phyloP scores from a whole-genome alignment of 2,113 vertebrate genomes.

The Strix uralensis region DNA sequence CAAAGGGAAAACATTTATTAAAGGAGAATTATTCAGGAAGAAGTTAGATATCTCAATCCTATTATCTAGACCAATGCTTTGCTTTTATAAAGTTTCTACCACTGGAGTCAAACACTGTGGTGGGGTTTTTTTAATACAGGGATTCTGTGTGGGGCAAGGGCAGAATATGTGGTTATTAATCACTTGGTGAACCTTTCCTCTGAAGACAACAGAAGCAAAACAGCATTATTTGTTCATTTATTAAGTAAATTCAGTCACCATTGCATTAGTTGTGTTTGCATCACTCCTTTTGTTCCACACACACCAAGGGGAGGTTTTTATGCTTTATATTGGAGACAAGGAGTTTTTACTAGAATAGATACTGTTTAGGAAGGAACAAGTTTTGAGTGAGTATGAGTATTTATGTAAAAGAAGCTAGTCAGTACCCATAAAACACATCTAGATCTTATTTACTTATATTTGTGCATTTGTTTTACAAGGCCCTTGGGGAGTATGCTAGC shows the following conservation, averaged over 20 bases:
- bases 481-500: no score
- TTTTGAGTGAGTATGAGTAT: not conserved
- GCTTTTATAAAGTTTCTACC: not conserved
- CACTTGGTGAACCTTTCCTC: not conserved
- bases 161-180: not conserved
- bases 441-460: not conserved
- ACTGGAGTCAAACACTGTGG: not conserved
- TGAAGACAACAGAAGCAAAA: not conserved
- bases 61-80: not conserved
- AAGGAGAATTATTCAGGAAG: not conserved
- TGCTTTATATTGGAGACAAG: not conserved
- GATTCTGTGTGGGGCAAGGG: not conserved
- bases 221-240: not conserved
- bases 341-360: not conserved
- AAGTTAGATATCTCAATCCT: not conserved
- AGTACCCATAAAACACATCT: not conserved
- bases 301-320: fast-evolving
- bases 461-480: not conserved
- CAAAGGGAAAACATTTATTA: not conserved
- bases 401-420: not conserved
- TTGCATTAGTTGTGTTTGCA: not conserved
- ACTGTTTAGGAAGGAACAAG: not conserved
- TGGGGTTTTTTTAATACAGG: not conserved
- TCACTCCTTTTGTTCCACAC: not conserved
- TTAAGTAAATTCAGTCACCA: not conserved